phyloP scores from a whole-genome alignment of 2,113 vertebrate species.

The Thamnaconus septentrionalis region DNA sequence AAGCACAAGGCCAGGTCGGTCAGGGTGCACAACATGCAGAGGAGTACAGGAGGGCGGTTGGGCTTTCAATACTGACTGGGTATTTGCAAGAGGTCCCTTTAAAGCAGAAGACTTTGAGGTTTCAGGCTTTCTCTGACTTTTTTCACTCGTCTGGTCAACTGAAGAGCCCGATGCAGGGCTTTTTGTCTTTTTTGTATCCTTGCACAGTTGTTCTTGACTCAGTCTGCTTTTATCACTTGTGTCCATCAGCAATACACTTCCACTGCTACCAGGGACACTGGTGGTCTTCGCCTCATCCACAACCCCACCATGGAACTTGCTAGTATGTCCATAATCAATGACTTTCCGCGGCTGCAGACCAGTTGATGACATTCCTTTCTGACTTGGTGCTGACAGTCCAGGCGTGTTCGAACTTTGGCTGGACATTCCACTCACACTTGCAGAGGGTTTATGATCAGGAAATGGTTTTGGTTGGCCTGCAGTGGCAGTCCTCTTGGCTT shows the following conservation, averaged over 20 bases:
- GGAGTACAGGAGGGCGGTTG: neutral
- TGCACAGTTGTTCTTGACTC: constrained; percentile 53
- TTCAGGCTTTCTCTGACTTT: constrained; percentile 21
- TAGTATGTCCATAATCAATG: constrained; percentile 91
- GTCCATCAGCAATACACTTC: neutral
- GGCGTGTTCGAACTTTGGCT: neutral
- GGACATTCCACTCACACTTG: neutral
- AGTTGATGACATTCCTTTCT: constrained; percentile 25
- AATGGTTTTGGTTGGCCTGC: constrained; percentile 26
- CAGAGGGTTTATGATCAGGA: constrained; percentile 1
- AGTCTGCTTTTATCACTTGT: constrained; percentile 1
- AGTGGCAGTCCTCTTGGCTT: constrained; percentile 73
- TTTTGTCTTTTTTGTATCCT: constrained; percentile 49
- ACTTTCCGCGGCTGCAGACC: constrained; percentile 81
- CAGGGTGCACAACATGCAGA: constrained; percentile 34
- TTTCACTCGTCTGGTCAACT: constrained; percentile 34
- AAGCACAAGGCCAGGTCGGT: constrained; percentile 31
- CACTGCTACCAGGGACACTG: constrained; percentile 3
- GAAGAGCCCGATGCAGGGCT: constrained; percentile 26
- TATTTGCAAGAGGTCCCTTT: constrained; percentile 24
- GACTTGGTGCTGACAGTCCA: neutral
- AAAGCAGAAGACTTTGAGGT: constrained; percentile 23
- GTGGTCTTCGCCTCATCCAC: constrained; percentile 62
- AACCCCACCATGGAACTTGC: constrained; percentile 80
- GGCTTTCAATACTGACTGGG: neutral